These are phyloP conservation scores for Hirtodrosophila trivittata DNA, from an alignment of 2,888 invertebrate genomes.

Conservation along the genomic window DNA sequence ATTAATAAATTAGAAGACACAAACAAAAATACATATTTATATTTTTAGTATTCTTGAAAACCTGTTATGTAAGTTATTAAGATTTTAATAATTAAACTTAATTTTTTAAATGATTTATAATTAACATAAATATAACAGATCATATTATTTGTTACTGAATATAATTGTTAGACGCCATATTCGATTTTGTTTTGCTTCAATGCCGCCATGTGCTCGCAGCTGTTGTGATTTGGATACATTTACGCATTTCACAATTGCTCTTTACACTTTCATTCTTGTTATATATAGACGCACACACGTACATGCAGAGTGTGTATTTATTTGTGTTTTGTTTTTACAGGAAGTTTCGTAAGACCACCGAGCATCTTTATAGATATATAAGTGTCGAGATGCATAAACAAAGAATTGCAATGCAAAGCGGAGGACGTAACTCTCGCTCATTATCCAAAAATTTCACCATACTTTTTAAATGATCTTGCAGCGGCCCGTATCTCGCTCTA, in stretches of 20 bases:
- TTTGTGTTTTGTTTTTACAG: slow-evolving; percentile 66
- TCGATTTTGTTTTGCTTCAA: slow-evolving; percentile 29
- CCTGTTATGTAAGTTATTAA: too few species aligned
- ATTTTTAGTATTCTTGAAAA: too few species aligned
- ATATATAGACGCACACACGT: slow-evolving; percentile 11
- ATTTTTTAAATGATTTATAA: too few species aligned
- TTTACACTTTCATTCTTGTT: slow-evolving; percentile 20
- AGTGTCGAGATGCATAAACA: slow-evolving; percentile 63
- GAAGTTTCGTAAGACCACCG: slow-evolving; percentile 66
- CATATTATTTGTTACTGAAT: too few species aligned
- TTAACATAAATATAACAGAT: too few species aligned
- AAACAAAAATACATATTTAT: too few species aligned
- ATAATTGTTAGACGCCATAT: slow-evolving; percentile 8
- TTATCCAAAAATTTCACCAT: slow-evolving; percentile 49
- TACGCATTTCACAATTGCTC: slow-evolving; percentile 45
- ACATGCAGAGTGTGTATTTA: background rate
- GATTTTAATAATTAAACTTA: too few species aligned
- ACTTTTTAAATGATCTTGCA: slow-evolving; percentile 36
- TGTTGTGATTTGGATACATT: slow-evolving; percentile 42
- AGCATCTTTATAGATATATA: slow-evolving; percentile 32
- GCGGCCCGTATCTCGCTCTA: slow-evolving; percentile 41
- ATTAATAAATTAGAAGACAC: too few species aligned
- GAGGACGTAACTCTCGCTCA: slow-evolving; percentile 31
- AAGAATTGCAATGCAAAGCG: slow-evolving; percentile 65
- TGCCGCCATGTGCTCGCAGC: slow-evolving; percentile 40